Conservation (phyloP, 2,113 vertebrate species). For the Syngnathus typhle region DNA sequence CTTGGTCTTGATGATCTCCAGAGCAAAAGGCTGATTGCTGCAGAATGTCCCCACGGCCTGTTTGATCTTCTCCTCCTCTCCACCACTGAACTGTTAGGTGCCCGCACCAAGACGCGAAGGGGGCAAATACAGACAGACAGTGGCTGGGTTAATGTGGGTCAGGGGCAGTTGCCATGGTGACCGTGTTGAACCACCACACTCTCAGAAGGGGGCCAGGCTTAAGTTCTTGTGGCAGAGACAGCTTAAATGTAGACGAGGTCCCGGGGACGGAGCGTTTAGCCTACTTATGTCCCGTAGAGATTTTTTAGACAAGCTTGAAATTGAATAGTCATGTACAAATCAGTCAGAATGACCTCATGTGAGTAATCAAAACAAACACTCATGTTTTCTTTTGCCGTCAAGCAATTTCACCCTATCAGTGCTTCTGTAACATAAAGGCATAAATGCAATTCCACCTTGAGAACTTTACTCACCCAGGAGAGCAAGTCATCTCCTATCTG, state of each 20-base stretch:
- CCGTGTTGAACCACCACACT: slow-evolving; percentile 22
- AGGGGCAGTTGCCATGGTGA: slow-evolving; percentile 32
- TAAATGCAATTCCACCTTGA: slow-evolving; percentile 40
- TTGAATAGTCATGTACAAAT: too few species aligned
- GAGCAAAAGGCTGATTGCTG: slow-evolving; percentile 94
- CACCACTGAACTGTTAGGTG: slow-evolving; percentile 82
- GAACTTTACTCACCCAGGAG: slow-evolving; percentile 82
- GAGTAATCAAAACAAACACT: slow-evolving; percentile 23
- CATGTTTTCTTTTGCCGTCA: slow-evolving; percentile 12
- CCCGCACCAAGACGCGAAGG: slow-evolving; percentile 13
- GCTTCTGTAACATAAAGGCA: slow-evolving; percentile 42
- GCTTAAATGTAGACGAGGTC: slow-evolving; percentile 36
- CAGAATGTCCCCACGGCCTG: slow-evolving; percentile 91
- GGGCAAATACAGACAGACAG: slow-evolving; percentile 17
- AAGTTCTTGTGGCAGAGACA: slow-evolving; percentile 18
- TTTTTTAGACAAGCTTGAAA: slow-evolving; percentile 24
- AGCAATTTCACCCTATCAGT: slow-evolving; percentile 38
- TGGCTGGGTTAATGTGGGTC: slow-evolving; percentile 29
- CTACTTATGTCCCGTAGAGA: slow-evolving; percentile 36
- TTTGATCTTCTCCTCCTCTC: slow-evolving; percentile 92
- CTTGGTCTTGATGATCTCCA: slow-evolving; percentile 94
- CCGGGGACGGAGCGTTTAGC: slow-evolving; percentile 31
- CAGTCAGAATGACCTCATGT: slow-evolving; percentile 3
- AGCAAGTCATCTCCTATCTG: slow-evolving; percentile 93
- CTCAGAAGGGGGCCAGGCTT: slow-evolving; percentile 27